Evolutionary conservation across 1,140 invertebrate genomes (phyloP).

Genomic region (Polypedilum pembai): DNA sequence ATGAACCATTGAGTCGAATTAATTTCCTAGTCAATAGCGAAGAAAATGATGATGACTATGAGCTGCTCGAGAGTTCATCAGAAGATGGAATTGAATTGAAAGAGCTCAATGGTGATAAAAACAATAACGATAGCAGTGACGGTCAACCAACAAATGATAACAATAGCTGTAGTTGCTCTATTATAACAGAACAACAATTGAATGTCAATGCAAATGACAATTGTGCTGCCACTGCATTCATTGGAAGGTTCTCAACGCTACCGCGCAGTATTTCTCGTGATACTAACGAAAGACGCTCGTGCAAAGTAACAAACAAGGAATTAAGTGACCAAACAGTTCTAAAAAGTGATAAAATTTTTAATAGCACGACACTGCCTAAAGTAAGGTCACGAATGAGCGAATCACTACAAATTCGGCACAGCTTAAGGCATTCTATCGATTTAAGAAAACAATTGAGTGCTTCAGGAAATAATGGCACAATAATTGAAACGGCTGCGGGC

Average conservation of each 20-base stretch:
- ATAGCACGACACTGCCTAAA: neutral
- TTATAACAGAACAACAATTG: neutral
- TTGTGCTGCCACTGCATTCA: neutral
- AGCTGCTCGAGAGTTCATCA: neutral
- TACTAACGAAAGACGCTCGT: neutral
- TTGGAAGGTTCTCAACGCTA: neutral
- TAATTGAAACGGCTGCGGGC: neutral
- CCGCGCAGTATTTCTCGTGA: neutral
- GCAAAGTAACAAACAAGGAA: neutral
- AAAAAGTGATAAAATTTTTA: neutral
- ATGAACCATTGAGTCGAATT: neutral
- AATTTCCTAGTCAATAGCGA: neutral
- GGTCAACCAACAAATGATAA: neutral
- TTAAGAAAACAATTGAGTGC: neutral
- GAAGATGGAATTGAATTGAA: neutral
- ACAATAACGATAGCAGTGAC: neutral
- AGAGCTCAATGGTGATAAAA: neutral
- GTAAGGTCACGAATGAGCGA: constrained; percentile 10
- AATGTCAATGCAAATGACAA: neutral
- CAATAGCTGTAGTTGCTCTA: neutral
- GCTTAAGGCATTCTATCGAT: neutral
- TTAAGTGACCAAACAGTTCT: neutral
- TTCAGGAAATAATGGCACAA: neutral
- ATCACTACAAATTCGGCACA: constrained; percentile 1
- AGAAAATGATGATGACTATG: constrained; percentile 1